Conservation (phyloP, 2,888 invertebrate species). For the Stenodema calcarata region DNA sequence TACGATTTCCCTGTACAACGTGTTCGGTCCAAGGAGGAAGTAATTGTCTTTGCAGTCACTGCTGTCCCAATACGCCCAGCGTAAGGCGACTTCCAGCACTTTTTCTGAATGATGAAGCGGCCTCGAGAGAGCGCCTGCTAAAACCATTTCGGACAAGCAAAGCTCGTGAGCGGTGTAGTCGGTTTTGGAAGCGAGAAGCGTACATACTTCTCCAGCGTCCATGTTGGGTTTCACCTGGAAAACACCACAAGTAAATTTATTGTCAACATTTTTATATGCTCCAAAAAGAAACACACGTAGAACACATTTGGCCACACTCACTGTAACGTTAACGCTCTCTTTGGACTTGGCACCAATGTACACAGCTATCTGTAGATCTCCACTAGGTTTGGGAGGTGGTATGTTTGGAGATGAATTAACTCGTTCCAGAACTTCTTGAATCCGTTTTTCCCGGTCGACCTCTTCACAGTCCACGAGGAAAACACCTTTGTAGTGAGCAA, state of each 20-base stretch:
- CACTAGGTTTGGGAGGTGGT: slow-evolving; percentile 70
- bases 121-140: slow-evolving; percentile 75
- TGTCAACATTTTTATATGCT: background rate
- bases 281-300: background rate
- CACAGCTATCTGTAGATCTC: slow-evolving; percentile 82
- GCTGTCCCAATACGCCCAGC: slow-evolving; percentile 90
- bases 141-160: slow-evolving; percentile 80
- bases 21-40: slow-evolving; percentile 69
- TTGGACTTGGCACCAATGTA: slow-evolving; percentile 72
- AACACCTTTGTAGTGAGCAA: slow-evolving; percentile 75
- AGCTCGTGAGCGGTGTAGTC: slow-evolving; percentile 70
- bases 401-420: slow-evolving; percentile 65
- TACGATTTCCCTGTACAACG: slow-evolving; percentile 61
- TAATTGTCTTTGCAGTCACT: slow-evolving; percentile 84
- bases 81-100: slow-evolving; percentile 67
- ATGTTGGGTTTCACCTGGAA: slow-evolving; percentile 77
- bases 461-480: slow-evolving; percentile 82
- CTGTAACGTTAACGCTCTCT: slow-evolving; percentile 68
- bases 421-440: slow-evolving; percentile 74
- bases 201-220: slow-evolving; percentile 77
- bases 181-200: slow-evolving; percentile 73
- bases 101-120: slow-evolving; percentile 80
- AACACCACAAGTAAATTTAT: background rate
- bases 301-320: slow-evolving; percentile 60
- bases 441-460: slow-evolving; percentile 75